These are phyloP conservation scores for Drosophila serrata DNA, from an alignment of 1,140 invertebrate genomes.

Conservation along the genomic window DNA sequence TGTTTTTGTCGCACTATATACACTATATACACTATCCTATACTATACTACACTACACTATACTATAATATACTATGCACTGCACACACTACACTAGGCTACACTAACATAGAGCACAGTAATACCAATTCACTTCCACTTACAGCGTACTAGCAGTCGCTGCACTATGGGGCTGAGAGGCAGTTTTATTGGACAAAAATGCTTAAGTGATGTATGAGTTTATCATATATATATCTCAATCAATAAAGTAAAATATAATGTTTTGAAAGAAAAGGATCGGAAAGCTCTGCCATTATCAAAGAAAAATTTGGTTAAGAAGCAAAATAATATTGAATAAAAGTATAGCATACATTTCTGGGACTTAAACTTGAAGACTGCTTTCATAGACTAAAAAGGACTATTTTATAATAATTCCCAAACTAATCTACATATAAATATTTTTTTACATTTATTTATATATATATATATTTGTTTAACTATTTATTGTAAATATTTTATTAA, in stretches of 20 bases:
- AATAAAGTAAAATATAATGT: too few species aligned
- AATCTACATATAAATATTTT: too few species aligned
- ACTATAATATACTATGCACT: slow-evolving; percentile 49
- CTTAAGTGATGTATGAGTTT: not conserved
- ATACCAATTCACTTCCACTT: slow-evolving; percentile 34
- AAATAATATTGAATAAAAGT: too few species aligned
- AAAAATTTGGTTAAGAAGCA: too few species aligned
- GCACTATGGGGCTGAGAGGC: not conserved
- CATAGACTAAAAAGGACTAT: too few species aligned
- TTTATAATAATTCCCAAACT: too few species aligned
- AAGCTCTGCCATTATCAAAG: not conserved
- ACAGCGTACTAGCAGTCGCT: slow-evolving; percentile 61
- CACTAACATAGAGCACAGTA: not conserved
- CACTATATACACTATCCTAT: not conserved
- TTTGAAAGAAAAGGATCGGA: not conserved
- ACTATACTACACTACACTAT: not conserved
- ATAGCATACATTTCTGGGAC: too few species aligned
- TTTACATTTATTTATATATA: too few species aligned
- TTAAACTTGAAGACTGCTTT: too few species aligned
- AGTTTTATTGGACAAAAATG: not conserved
- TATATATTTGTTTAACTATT: too few species aligned
- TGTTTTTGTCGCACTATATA: slow-evolving; percentile 55
- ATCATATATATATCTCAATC: not conserved
- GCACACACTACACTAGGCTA: slow-evolving; percentile 11
- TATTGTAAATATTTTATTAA: too few species aligned